phyloP scores from a whole-genome alignment of 2,888 invertebrate species.

The Aquatica leii region DNA sequence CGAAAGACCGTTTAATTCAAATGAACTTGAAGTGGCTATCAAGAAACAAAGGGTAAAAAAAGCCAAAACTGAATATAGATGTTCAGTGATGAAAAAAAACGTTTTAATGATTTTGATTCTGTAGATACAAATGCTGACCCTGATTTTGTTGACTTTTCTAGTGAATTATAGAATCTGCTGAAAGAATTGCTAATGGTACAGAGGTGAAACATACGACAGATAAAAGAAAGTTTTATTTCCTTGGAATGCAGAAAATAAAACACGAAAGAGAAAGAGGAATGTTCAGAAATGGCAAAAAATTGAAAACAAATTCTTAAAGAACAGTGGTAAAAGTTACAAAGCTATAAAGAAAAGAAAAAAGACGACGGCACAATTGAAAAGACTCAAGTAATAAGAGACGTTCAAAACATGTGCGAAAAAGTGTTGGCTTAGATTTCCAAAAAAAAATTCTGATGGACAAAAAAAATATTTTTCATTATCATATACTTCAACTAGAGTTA shows the following conservation, averaged over 20 bases:
- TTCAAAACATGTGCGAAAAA: neutral
- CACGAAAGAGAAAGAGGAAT: neutral
- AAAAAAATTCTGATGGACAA: neutral
- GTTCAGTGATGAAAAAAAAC: neutral
- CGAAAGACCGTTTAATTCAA: too few relatives aligned
- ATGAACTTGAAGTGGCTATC: too few relatives aligned
- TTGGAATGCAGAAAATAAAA: neutral
- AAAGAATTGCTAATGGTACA: neutral
- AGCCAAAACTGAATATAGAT: too few relatives aligned
- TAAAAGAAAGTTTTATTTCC: neutral
- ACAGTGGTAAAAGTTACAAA: conserved; percentile 4
- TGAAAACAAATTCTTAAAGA: conserved; percentile 3
- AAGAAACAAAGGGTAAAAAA: too few relatives aligned
- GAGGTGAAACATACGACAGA: too few relatives aligned
- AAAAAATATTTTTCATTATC: neutral
- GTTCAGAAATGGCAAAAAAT: neutral
- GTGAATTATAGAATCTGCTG: conserved; percentile 1
- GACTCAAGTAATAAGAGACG: neutral
- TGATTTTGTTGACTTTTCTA: neutral
- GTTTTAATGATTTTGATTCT: conserved; percentile 2
- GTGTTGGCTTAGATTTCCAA: neutral
- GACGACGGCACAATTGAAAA: conserved; percentile 3
- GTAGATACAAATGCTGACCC: neutral
- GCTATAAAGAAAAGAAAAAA: conserved; percentile 2
- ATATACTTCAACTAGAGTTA: too few relatives aligned